phyloP scores from a whole-genome alignment of 2,113 vertebrate species.

The Danionella cerebrum region DNA sequence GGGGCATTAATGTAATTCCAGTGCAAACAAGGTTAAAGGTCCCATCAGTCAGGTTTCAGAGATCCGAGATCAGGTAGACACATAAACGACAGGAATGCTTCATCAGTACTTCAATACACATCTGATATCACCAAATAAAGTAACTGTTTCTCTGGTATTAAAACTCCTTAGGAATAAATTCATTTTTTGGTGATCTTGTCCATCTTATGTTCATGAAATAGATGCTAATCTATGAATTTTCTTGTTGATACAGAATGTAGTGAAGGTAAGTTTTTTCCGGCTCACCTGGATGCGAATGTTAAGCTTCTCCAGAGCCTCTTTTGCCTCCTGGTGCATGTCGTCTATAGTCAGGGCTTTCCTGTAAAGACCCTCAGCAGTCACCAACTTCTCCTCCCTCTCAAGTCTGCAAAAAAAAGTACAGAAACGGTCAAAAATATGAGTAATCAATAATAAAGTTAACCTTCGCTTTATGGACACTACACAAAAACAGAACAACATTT shows the following conservation, averaged over 20 bases:
- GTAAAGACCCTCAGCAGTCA: slow-evolving; percentile 88
- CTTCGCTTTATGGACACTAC: too few species aligned
- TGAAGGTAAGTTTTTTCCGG: slow-evolving; percentile 32
- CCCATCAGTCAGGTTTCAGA: slow-evolving; percentile 78
- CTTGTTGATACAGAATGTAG: background rate
- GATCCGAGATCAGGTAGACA: slow-evolving; percentile 78
- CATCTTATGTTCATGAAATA: too few species aligned
- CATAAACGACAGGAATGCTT: slow-evolving; percentile 80
- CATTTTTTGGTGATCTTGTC: too few species aligned
- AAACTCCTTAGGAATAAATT: too few species aligned
- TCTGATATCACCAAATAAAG: background rate
- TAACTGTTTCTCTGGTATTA: too few species aligned
- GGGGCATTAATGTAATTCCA: slow-evolving; percentile 59
- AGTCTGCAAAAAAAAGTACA: slow-evolving; percentile 58
- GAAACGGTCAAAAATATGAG: background rate
- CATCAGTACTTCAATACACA: slow-evolving; percentile 90
- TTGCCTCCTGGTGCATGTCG: slow-evolving; percentile 78
- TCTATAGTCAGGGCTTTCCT: slow-evolving; percentile 82
- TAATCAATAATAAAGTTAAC: too few species aligned
- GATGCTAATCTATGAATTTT: background rate
- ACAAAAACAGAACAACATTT: too few species aligned
- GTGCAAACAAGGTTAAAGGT: slow-evolving; percentile 74
- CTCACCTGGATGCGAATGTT: slow-evolving; percentile 93
- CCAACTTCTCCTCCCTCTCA: slow-evolving; percentile 88
- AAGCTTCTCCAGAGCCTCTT: slow-evolving; percentile 83